Percentiles rank a stretch among this genome's conserved stretches.
These are phyloP conservation scores for Clitarchus hookeri DNA, from an alignment of 2,888 invertebrate species.

Conservation along the genomic window DNA sequence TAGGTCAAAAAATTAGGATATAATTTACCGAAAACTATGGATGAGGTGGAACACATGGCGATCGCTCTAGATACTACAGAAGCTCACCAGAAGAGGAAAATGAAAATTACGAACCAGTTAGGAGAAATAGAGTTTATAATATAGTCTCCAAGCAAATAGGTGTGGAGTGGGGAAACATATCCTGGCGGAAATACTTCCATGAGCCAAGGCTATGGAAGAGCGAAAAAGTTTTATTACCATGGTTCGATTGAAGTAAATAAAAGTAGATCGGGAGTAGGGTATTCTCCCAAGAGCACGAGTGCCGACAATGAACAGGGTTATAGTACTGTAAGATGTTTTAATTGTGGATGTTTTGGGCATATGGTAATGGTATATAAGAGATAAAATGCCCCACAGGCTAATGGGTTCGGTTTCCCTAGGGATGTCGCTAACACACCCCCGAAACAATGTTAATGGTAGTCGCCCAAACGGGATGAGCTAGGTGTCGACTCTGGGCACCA, in stretches of 20 bases:
- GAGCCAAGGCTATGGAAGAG: not conserved
- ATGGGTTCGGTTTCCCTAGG: not conserved
- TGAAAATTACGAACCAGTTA: not conserved
- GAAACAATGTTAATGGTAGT: not conserved
- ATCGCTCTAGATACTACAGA: too few relatives aligned
- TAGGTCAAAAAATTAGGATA: too few relatives aligned
- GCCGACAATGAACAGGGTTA: not conserved
- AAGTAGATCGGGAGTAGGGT: not conserved
- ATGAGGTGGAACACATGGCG: too few relatives aligned
- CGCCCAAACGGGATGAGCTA: not conserved
- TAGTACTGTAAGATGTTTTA: not conserved
- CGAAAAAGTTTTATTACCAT: not conserved
- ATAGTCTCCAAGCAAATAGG: not conserved
- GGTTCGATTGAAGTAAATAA: not conserved
- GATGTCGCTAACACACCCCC: not conserved
- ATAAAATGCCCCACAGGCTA: not conserved
- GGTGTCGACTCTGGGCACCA: not conserved
- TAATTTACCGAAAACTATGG: too few relatives aligned
- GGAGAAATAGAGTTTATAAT: not conserved
- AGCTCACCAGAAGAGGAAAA: too few relatives aligned
- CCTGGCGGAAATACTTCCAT: not conserved
- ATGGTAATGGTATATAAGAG: not conserved
- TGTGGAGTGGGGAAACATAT: not conserved
- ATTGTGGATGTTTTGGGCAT: not conserved
- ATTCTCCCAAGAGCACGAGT: not conserved